Conservation (phyloP, 2,888 invertebrate species). For the Portevinia maculata region DNA sequence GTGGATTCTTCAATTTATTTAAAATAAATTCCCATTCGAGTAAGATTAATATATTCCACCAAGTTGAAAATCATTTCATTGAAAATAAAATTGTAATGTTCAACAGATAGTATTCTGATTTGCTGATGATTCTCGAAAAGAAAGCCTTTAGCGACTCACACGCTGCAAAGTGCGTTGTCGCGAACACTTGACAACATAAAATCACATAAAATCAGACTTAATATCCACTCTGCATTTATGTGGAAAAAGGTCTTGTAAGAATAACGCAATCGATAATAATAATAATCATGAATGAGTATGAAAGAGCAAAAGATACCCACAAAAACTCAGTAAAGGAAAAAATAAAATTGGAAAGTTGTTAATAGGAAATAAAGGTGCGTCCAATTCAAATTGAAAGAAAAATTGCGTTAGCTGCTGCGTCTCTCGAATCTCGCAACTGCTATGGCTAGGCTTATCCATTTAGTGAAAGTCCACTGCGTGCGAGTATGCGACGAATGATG, state of each 20-base stretch:
- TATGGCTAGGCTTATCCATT: constrained; percentile 23
- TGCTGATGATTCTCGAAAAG: neutral
- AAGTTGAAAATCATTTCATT: constrained; percentile 3
- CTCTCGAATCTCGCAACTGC: constrained; percentile 7
- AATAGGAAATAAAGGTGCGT: constrained; percentile 68
- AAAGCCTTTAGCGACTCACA: constrained; percentile 2
- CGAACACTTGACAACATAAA: neutral
- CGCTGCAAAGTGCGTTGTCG: neutral
- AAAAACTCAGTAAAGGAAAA: too few relatives aligned
- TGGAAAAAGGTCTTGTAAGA: neutral
- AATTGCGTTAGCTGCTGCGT: constrained; percentile 61
- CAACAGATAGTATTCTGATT: constrained; percentile 7
- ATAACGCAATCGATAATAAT: neutral
- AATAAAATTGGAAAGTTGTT: constrained; percentile 69
- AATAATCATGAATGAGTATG: neutral
- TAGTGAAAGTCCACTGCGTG: constrained; percentile 60
- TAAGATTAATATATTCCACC: neutral
- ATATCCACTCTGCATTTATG: neutral
- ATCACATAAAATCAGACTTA: neutral
- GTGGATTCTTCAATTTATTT: constrained; percentile 16
- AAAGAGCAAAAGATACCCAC: neutral
- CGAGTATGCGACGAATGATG: constrained; percentile 31
- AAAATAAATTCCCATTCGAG: constrained; percentile 12
- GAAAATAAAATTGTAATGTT: neutral
- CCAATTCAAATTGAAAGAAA: constrained; percentile 61